Evolutionary conservation across 2,113 vertebrate genomes (phyloP).

Genomic region (Chrysemys picta): DNA sequence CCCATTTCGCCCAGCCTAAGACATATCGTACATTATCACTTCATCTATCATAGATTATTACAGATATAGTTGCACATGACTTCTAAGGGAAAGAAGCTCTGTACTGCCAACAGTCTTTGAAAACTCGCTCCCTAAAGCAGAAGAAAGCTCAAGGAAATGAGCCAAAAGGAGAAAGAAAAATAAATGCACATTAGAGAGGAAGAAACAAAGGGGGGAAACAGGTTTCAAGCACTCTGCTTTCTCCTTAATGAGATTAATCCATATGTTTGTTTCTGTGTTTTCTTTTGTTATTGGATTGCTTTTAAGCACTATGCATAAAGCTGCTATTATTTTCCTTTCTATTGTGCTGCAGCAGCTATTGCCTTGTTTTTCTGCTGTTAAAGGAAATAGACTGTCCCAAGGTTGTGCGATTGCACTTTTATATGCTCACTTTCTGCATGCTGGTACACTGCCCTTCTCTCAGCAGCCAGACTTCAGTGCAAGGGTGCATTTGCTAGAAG

Average conservation of each 20-base stretch:
- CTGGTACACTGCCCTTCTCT: background rate
- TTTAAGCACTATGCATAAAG: background rate
- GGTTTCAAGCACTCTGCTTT: background rate
- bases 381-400: background rate
- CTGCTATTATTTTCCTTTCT: background rate
- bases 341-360: background rate
- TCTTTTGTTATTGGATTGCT: background rate
- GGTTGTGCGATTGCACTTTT: background rate
- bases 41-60: slow-evolving; percentile 54
- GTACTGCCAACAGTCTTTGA: background rate
- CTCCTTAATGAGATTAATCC: slow-evolving; percentile 46
- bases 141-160: slow-evolving; percentile 29
- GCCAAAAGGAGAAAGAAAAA: background rate
- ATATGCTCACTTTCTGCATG: background rate
- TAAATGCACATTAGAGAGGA: background rate
- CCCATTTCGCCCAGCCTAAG: slow-evolving; percentile 51
- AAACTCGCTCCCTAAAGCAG: background rate
- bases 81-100: slow-evolving; percentile 13
- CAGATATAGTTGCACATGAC: slow-evolving; percentile 31
- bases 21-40: slow-evolving; percentile 43
- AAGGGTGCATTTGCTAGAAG: background rate
- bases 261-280: slow-evolving; percentile 16
- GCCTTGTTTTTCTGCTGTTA: background rate
- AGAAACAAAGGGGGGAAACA: background rate
- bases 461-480: background rate